Percentiles rank a stretch among this genome's conserved stretches.
Conservation (phyloP, 2,888 invertebrate genomes). For the Yponomeuta cagnagella region DNA sequence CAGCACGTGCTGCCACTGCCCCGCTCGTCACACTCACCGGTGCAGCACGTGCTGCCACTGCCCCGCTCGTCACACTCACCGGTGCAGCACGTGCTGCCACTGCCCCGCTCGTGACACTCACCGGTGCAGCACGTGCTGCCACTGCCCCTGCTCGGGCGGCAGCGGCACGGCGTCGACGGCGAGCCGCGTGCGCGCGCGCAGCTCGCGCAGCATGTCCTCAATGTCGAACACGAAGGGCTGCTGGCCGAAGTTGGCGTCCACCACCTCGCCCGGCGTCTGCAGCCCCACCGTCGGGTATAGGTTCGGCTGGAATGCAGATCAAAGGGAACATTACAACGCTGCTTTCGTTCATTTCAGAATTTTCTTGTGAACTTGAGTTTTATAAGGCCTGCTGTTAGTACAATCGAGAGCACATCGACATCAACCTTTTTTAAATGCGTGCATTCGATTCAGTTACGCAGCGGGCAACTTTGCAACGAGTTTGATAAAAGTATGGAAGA, state of each 20-base stretch:
- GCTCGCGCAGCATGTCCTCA: constrained; percentile 96
- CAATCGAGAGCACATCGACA: not conserved
- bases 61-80: no score
- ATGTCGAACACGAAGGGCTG: constrained; percentile 98
- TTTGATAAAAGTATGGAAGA: no score
- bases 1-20: no score
- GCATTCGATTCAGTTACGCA: not conserved
- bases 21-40: no score
- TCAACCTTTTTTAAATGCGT: not conserved
- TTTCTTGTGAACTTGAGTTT: not conserved
- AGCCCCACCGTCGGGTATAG: constrained; percentile 98
- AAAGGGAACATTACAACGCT: not conserved
- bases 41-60: no score
- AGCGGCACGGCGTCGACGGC: constrained; percentile 93
- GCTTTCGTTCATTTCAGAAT: constrained; percentile 36
- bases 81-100: no score
- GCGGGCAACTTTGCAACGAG: not conserved
- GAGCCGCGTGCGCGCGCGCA: constrained; percentile 86
- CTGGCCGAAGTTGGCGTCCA: constrained; percentile 99
- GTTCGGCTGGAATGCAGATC: constrained; percentile 82
- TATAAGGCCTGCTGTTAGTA: not conserved
- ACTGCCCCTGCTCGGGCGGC: constrained; percentile 90
- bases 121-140: constrained; percentile 46
- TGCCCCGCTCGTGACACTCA: no score
- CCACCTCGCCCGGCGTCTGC: constrained; percentile 98